These are phyloP conservation scores for Gracilinanus agilis DNA, from an alignment of 2,113 vertebrate genomes.

Conservation along the genomic window DNA sequence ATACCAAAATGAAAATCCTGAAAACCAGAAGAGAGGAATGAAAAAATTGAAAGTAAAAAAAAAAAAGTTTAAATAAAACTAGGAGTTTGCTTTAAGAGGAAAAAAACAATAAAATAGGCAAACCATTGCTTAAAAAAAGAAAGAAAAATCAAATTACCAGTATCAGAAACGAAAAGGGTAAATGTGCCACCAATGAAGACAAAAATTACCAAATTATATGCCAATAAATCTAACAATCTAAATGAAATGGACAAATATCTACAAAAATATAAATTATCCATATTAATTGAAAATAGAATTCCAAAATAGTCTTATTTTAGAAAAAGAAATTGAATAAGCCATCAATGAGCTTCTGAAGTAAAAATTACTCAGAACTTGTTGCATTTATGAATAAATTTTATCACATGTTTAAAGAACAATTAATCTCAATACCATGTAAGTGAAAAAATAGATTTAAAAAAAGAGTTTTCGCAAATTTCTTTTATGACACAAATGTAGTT, in stretches of 20 bases:
- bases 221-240: background rate
- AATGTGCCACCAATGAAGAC: background rate
- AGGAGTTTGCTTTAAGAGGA: background rate
- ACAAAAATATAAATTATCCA: background rate
- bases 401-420: background rate
- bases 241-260: background rate
- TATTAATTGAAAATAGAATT: background rate
- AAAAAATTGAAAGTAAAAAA: background rate
- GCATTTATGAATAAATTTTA: background rate
- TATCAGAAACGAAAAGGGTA: background rate
- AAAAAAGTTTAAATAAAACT: background rate
- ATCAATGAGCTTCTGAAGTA: background rate
- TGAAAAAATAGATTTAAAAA: background rate
- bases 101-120: background rate
- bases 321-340: background rate
- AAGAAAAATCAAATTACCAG: background rate
- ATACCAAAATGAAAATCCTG: background rate
- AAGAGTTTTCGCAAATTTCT: background rate
- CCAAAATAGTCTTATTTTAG: background rate
- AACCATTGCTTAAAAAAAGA: background rate
- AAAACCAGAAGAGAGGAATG: background rate
- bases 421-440: background rate
- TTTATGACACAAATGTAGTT: background rate
- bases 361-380: background rate
- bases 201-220: background rate